phyloP scores from a whole-genome alignment of 2,113 vertebrate species.

The Fukomys damarensis region DNA sequence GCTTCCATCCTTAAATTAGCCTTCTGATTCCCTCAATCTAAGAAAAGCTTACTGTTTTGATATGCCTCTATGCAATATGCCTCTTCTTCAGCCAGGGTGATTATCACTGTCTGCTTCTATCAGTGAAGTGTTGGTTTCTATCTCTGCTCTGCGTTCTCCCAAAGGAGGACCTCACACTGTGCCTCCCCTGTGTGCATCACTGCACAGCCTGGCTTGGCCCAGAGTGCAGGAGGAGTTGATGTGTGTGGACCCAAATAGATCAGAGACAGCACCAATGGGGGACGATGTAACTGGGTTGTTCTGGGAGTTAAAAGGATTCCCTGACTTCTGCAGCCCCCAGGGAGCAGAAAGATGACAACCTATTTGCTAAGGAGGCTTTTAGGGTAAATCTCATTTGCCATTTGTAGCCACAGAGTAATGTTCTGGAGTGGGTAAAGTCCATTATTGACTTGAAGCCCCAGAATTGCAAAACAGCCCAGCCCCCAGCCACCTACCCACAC shows the following conservation, averaged over 20 bases:
- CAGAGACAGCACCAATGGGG: conserved; percentile 12
- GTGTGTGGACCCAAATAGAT: conserved; percentile 56
- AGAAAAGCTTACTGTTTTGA: not conserved
- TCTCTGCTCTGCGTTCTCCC: not conserved
- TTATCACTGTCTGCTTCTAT: not conserved
- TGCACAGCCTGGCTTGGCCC: not conserved
- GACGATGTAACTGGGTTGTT: conserved; percentile 7
- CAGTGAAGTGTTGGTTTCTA: not conserved
- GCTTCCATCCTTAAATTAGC: conserved; percentile 6
- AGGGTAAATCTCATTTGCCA: conserved; percentile 42
- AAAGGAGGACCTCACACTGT: not conserved
- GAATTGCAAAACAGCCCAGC: conserved; percentile 43
- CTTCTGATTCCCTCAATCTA: not conserved
- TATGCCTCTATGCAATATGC: not conserved
- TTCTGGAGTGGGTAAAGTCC: not conserved
- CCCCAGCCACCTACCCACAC: too few species aligned
- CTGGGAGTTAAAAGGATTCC: conserved; percentile 10
- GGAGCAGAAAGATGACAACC: not conserved
- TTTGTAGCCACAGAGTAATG: conserved; percentile 7
- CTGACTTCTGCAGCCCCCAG: not conserved
- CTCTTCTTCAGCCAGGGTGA: not conserved
- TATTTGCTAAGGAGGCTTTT: not conserved
- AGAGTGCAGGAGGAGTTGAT: conserved; percentile 35
- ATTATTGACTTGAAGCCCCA: not conserved
- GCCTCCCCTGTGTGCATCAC: not conserved